Base-by-base conservation (phyloP, 2,888 invertebrate genomes). In the Eupithecia subfuscata region DNA sequence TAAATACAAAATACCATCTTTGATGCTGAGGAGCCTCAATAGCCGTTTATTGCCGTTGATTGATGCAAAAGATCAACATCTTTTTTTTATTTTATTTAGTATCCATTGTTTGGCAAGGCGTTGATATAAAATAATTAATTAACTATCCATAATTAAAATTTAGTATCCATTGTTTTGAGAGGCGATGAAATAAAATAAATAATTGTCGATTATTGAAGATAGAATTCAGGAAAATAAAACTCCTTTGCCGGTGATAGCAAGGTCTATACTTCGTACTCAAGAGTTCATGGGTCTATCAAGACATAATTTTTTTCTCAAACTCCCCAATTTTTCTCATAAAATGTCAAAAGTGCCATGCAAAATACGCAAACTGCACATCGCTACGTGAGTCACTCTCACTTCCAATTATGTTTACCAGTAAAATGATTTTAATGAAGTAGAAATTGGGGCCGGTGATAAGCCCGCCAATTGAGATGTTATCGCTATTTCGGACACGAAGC, bases 391-490 rank as follows among this genome's bases (percentile, higher is more conserved):
- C 52, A 56, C 52, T 56, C 14, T 83, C 85, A 84, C 78, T 81
- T 78, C 78, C 86, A 88, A 88, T 88, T 89, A 85, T 80, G 79
- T 75, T 78, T 78, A 75, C 78, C 75, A 80, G 81, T 84, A 85
- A 86, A 87, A 88, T 88, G 84, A 88, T 88, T 85, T 86, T 87
- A 87, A 89, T 86, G 84, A 87, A 84, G 84, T 82, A 82, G 83
- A 86, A 89, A 87, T 88, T 87, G 84, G 84, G 81, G 80, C 77
- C 63, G 76, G 81, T 84, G 87, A 86, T 88, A 88, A 84, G 83
- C 78, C 82, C 80, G 79, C 84, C 83, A 84, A 83, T 86, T 83
- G 83, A 85, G 88, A 88, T 84, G 82, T 78, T 87, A 89, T 86
- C 85, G 60, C 73, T 34, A 34, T 63, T 71, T 72, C 70, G 81